These are phyloP conservation scores for Centropristis striata DNA, from an alignment of 2,113 vertebrate genomes.

Conservation along the genomic window DNA sequence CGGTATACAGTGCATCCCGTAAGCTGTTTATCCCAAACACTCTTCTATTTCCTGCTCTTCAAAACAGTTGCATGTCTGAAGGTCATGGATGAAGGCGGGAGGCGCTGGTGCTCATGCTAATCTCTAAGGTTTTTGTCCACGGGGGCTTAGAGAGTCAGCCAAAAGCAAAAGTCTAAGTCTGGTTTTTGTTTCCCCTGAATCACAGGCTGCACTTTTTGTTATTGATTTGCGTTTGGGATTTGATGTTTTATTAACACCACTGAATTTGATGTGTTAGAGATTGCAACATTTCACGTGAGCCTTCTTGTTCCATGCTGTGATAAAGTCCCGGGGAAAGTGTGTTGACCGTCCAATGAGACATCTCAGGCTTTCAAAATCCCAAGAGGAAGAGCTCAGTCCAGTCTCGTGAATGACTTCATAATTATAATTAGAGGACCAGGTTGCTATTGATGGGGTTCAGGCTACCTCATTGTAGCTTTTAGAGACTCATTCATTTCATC, in stretches of 20 bases:
- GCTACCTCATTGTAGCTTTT: not conserved
- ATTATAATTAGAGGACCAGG: not conserved
- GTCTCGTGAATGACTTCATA: conserved; percentile 3
- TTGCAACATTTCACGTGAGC: not conserved
- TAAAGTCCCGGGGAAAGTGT: not conserved
- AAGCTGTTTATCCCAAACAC: conserved; percentile 24
- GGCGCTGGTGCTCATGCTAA: conserved; percentile 18
- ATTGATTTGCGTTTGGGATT: not conserved
- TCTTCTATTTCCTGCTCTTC: conserved; percentile 16
- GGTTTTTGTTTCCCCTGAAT: conserved; percentile 16
- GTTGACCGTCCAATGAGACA: conserved; percentile 5
- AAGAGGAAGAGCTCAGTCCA: not conserved
- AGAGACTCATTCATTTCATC: not conserved
- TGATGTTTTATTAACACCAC: conserved; percentile 9
- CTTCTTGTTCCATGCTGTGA: not conserved
- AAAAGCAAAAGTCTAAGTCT: conserved; percentile 19
- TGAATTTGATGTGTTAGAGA: conserved; percentile 14
- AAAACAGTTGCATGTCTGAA: conserved; percentile 19
- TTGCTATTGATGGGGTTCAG: not conserved
- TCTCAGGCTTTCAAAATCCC: not conserved
- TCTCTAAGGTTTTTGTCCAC: conserved; percentile 18
- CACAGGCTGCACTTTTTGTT: not conserved
- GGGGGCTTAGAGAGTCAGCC: not conserved
- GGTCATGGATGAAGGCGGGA: conserved; percentile 32
- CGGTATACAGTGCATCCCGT: not conserved